phyloP scores from a whole-genome alignment of 2,888 invertebrate species.

The Hirtodrosophila trivittata region DNA sequence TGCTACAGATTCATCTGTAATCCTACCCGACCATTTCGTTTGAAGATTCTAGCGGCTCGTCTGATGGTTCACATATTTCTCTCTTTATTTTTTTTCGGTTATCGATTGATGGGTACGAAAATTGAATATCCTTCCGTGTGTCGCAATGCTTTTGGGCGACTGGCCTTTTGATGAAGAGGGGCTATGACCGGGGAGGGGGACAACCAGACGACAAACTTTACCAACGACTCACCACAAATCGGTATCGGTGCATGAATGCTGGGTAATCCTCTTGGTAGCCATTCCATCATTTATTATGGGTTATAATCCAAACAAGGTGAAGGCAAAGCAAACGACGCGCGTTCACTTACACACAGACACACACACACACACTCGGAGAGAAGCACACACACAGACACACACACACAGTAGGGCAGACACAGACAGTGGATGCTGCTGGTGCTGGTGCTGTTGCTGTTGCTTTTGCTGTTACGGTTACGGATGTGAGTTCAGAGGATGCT shows the following conservation, averaged over 20 bases:
- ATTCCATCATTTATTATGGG: constrained; percentile 84
- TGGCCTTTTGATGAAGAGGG: background rate
- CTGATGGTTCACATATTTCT: no score
- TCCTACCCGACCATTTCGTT: no score
- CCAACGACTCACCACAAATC: constrained; percentile 84
- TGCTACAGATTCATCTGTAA: no score
- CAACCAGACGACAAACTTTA: constrained; percentile 75
- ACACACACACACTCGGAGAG: constrained; percentile 7
- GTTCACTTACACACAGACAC: constrained; percentile 23
- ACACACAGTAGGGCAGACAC: constrained; percentile 18
- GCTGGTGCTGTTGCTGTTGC: constrained; percentile 25
- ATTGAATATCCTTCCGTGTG: constrained; percentile 1
- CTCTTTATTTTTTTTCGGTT: no score
- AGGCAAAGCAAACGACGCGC: constrained; percentile 49
- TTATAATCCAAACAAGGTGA: constrained; percentile 75
- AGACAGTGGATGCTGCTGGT: constrained; percentile 33
- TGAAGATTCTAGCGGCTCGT: no score
- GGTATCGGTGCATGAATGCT: constrained; percentile 84
- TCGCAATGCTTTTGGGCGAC: background rate
- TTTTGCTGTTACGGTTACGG: constrained; percentile 2
- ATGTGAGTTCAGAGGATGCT: background rate
- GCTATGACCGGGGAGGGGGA: background rate
- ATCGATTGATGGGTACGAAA: background rate
- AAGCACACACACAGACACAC: constrained; percentile 27
- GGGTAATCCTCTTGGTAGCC: constrained; percentile 84